Conservation (phyloP, 2,797 vertebrate genomes). For the Limosa lapponica region DNA sequence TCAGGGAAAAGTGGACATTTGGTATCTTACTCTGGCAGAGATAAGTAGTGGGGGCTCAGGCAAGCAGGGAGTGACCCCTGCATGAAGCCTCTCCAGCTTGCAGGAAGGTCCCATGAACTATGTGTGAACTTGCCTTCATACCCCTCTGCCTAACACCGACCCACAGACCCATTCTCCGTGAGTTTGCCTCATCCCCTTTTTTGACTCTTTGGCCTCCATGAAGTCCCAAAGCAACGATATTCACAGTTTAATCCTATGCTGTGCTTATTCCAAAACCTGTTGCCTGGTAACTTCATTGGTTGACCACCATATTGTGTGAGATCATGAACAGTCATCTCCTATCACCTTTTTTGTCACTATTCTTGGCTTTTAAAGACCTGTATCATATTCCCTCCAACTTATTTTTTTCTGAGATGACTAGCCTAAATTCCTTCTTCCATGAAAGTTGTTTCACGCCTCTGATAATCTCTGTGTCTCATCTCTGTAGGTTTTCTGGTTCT, state of each 20-base stretch:
- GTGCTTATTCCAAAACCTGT: not conserved
- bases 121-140: not conserved
- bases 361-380: not conserved
- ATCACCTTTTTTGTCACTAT: not conserved
- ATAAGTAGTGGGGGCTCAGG: not conserved
- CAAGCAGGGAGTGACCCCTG: too few species aligned
- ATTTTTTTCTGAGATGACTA: not conserved
- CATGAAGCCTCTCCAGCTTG: not conserved
- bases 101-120: not conserved
- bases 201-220: not conserved
- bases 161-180: not conserved
- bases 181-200: not conserved
- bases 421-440: not conserved
- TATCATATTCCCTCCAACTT: not conserved
- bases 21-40: not conserved
- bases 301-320: not conserved
- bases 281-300: not conserved
- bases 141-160: not conserved
- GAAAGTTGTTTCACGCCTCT: not conserved
- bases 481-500: not conserved
- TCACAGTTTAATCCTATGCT: not conserved
- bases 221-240: not conserved
- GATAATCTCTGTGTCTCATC: not conserved
- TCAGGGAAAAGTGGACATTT: not conserved
- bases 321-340: not conserved